phyloP scores from a whole-genome alignment of 2,888 invertebrate species.

The Ceriagrion tenellum region DNA sequence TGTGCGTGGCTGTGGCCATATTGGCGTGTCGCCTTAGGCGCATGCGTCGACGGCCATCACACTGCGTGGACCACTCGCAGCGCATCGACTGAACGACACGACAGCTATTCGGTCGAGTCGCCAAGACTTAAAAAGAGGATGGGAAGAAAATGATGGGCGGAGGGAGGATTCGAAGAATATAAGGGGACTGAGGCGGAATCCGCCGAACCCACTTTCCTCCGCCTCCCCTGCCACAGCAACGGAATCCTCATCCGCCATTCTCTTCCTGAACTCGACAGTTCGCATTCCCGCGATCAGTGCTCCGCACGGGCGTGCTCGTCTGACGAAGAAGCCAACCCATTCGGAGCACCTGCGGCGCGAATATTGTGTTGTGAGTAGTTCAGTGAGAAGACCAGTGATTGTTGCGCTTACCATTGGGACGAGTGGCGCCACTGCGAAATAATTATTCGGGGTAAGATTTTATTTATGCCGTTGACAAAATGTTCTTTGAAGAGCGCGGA shows the following conservation, averaged over 20 bases:
- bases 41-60: constrained; percentile 33
- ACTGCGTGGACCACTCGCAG: constrained; percentile 29
- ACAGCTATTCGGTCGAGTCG: not conserved
- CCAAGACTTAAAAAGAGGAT: not conserved
- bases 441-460: not conserved
- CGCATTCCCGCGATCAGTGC: not conserved
- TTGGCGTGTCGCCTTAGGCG: constrained; percentile 84
- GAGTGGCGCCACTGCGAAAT: not conserved
- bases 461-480: not conserved
- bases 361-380: not conserved
- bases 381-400: not conserved
- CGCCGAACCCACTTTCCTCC: not conserved
- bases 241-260: too few relatives aligned
- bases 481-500: too few relatives aligned
- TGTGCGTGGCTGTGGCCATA: constrained; percentile 86
- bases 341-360: not conserved
- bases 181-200: too few relatives aligned
- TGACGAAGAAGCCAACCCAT: too few relatives aligned
- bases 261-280: not conserved
- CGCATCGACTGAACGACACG: constrained; percentile 38
- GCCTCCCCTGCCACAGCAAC: not conserved
- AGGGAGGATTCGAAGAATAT: not conserved
- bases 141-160: not conserved
- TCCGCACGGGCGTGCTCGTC: not conserved
- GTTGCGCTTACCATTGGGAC: constrained; percentile 20